Evolutionary conservation across 2,113 vertebrate genomes (phyloP).

Genomic region (Cebus imitator): DNA sequence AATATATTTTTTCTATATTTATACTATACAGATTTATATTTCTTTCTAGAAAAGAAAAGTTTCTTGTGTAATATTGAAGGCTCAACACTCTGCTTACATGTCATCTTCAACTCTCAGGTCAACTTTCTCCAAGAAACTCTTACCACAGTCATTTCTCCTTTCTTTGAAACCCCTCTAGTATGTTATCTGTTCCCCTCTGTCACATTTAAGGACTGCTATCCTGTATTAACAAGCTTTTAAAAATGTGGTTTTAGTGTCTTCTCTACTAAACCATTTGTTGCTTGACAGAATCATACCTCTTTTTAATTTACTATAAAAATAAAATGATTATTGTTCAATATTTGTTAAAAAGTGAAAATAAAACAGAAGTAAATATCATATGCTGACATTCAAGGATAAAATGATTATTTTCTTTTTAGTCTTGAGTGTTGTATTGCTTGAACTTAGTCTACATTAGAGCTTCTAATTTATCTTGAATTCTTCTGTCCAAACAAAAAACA

Average conservation of each 20-base stretch:
- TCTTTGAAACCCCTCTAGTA: neutral
- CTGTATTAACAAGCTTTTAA: neutral
- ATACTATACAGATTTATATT: neutral
- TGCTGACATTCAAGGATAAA: neutral
- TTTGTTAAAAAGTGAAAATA: conserved; percentile 7
- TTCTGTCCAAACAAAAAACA: neutral
- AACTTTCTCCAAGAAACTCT: neutral
- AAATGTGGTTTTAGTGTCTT: neutral
- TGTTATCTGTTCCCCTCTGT: neutral
- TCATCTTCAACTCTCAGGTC: neutral
- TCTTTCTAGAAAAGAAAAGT: conserved; percentile 33
- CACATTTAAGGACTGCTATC: neutral
- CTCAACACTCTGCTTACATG: neutral
- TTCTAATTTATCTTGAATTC: conserved; percentile 7
- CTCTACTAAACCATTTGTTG: neutral
- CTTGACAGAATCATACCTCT: neutral
- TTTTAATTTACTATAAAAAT: neutral
- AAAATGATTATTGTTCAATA: conserved; percentile 25
- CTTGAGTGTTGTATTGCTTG: neutral
- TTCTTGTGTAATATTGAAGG: neutral
- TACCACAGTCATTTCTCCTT: neutral
- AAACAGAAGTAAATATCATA: neutral
- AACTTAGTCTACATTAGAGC: neutral
- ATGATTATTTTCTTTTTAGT: neutral
- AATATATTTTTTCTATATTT: neutral